These are phyloP conservation scores for Umimayanthus chanpuru DNA, from an alignment of 92 coral and sea anemone genomes.

Conservation along the genomic window DNA sequence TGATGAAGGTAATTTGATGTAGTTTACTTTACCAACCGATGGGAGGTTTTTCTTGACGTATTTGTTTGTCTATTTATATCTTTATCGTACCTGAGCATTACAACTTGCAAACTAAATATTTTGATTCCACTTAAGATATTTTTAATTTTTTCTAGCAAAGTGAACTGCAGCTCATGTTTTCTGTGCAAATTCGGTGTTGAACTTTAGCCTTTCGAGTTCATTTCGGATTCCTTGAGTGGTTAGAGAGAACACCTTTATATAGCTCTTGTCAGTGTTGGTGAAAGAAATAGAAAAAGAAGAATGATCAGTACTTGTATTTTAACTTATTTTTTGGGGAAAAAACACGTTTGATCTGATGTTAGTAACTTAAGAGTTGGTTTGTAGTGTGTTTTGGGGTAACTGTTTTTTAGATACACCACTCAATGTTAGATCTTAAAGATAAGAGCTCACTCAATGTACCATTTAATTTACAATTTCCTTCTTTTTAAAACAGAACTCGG, in stretches of 20 bases:
- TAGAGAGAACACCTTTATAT: too few species aligned
- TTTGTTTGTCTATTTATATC: slow-evolving; percentile 1
- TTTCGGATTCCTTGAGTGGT: neutral
- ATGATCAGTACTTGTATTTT: neutral
- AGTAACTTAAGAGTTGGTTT: neutral
- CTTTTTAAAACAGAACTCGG: slow-evolving; percentile 6
- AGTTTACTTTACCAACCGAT: neutral
- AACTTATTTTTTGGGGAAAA: neutral
- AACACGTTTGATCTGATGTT: slow-evolving; percentile 2
- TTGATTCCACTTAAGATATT: slow-evolving; percentile 37
- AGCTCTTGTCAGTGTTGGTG: too few species aligned
- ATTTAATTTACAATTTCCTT: neutral
- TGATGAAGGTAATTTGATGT: slow-evolving; percentile 28
- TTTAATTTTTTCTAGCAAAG: neutral
- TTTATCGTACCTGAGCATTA: slow-evolving; percentile 5
- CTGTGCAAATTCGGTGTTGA: neutral
- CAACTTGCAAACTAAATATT: slow-evolving; percentile 24
- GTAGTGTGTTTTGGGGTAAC: neutral
- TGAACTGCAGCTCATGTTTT: neutral
- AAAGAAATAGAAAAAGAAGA: neutral
- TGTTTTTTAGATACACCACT: slow-evolving; percentile 2
- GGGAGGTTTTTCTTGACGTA: neutral
- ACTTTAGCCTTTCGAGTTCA: neutral
- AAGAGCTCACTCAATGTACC: neutral
- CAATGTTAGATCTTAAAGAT: slow-evolving; percentile 10